A percentile compares a stretch with the other conserved stretches of the same genome.
These are phyloP conservation scores for Takifugu flavidus DNA, from an alignment of 2,113 vertebrate genomes.

Conservation along the genomic window DNA sequence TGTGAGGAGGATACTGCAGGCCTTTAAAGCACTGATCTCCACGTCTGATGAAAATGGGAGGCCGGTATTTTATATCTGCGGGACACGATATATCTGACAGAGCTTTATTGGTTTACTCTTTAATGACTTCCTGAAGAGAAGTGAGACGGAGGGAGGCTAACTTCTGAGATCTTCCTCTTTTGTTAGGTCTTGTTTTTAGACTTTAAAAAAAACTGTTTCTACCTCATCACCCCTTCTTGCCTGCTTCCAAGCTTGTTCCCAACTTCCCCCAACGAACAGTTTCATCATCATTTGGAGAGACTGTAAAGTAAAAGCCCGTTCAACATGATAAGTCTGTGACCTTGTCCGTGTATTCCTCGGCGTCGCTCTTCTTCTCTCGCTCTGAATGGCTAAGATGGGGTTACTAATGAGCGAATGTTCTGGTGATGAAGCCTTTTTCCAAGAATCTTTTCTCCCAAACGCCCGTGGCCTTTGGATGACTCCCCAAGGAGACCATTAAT, in stretches of 20 bases:
- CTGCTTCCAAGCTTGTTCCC: conserved; percentile 19
- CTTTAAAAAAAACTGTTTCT: conserved; percentile 28
- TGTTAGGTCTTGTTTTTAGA: conserved; percentile 18
- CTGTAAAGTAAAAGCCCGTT: conserved; percentile 50
- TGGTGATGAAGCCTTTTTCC: conserved; percentile 74
- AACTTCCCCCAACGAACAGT: not conserved
- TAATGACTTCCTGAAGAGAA: conserved; percentile 68
- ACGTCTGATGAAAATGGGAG: conserved; percentile 53
- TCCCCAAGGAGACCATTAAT: conserved; percentile 75
- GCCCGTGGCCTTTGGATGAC: conserved; percentile 75
- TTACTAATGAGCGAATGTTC: conserved; percentile 72
- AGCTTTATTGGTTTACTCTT: conserved; percentile 67
- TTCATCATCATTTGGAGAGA: conserved; percentile 30
- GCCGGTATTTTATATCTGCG: conserved; percentile 52
- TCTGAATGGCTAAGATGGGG: conserved; percentile 56
- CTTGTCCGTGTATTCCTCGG: conserved; percentile 42
- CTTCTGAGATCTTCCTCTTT: conserved; percentile 18
- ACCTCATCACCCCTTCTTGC: conserved; percentile 11
- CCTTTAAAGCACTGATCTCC: conserved; percentile 56
- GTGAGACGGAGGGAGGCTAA: conserved; percentile 40
- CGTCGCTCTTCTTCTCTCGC: conserved; percentile 37
- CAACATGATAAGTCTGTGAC: conserved; percentile 53
- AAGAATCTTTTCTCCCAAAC: conserved; percentile 73
- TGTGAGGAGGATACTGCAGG: conserved; percentile 44
- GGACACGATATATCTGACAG: conserved; percentile 67